Conservation (phyloP, 2,113 vertebrate genomes). For the Gobio gobio region DNA sequence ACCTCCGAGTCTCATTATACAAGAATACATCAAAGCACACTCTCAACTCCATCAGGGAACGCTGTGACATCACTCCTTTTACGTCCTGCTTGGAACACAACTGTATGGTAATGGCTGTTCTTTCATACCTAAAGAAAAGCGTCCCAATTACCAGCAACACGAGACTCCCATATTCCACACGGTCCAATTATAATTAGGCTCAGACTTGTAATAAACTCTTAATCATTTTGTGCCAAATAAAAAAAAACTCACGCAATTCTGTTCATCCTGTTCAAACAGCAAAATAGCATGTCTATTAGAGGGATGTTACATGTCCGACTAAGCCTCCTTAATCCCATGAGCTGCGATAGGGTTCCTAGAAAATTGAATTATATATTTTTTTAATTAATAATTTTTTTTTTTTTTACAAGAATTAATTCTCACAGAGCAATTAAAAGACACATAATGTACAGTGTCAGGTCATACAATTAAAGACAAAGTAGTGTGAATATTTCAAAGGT, state of each 20-base stretch:
- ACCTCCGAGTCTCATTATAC: constrained; percentile 45
- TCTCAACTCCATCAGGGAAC: constrained; percentile 15
- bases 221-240: constrained; percentile 15
- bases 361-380: background rate
- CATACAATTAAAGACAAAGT: background rate
- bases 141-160: constrained; percentile 38
- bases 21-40: constrained; percentile 30
- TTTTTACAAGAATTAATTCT: background rate
- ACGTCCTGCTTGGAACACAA: constrained; percentile 3
- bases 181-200: constrained; percentile 46
- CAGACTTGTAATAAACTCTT: constrained; percentile 41
- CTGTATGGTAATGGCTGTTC: constrained; percentile 46
- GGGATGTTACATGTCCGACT: constrained; percentile 8
- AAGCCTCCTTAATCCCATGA: constrained; percentile 5
- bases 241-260: constrained; percentile 16
- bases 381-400: background rate
- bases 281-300: constrained; percentile 27
- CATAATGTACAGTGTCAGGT: background rate
- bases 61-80: constrained; percentile 17
- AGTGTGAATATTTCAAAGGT: background rate
- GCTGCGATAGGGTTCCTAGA: background rate
- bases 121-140: constrained; percentile 41
- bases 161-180: constrained; percentile 16
- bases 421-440: background rate
- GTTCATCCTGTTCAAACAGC: constrained; percentile 13